phyloP scores from a whole-genome alignment of 2,888 invertebrate genomes.

The Aromia moschata region DNA sequence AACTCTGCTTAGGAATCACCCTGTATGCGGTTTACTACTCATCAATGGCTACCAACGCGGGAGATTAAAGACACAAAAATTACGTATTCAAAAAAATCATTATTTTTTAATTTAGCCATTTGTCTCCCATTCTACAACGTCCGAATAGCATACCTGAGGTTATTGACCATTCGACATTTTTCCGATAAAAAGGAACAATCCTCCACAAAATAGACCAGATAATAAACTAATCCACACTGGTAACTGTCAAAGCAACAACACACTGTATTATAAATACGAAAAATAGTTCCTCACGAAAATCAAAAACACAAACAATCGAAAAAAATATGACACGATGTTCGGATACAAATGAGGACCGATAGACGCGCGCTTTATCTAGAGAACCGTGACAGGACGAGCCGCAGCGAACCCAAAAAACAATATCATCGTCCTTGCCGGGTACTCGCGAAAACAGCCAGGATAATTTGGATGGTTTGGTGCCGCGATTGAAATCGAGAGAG shows the following conservation, averaged over 20 bases:
- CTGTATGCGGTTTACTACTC: too few relatives aligned
- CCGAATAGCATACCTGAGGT: too few relatives aligned
- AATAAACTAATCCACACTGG: slow-evolving; percentile 4
- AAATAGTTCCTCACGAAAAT: too few relatives aligned
- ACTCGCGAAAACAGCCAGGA: slow-evolving; percentile 8
- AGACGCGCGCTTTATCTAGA: background rate
- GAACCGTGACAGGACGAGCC: background rate
- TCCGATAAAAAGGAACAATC: background rate
- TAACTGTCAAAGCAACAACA: background rate
- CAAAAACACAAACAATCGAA: too few relatives aligned
- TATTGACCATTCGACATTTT: background rate
- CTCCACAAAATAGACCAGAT: background rate
- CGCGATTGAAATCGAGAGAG: slow-evolving; percentile 34
- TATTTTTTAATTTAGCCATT: too few relatives aligned
- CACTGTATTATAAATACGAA: background rate
- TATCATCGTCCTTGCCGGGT: slow-evolving; percentile 17
- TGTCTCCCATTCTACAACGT: too few relatives aligned
- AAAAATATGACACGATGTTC: too few relatives aligned
- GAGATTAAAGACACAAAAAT: too few relatives aligned
- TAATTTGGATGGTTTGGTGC: slow-evolving; percentile 17
- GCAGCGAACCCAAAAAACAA: background rate
- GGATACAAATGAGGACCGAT: background rate
- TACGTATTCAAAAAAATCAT: too few relatives aligned
- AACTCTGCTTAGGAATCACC: too few relatives aligned
- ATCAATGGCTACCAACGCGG: too few relatives aligned